Evolutionary conservation across 2,113 vertebrate species (phyloP), one percentile per base, ranked within the genome.

Genomic region (Parus major): DNA sequence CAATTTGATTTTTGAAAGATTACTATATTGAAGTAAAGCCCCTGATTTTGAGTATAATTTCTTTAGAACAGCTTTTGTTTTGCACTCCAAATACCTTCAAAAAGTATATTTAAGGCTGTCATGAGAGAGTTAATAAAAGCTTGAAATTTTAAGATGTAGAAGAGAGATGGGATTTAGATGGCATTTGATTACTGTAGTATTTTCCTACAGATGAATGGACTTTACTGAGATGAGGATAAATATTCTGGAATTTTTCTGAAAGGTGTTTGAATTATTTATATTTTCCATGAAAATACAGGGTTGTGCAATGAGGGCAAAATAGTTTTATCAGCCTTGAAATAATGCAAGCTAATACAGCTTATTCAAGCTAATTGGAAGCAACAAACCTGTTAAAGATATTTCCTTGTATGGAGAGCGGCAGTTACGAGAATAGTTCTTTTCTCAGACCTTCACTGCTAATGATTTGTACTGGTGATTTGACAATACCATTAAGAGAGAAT

Each of bases 211-310:
- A 59, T n/a, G 29, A 88, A 82, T n/a, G 50, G 71, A 82, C 55
- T 71, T n/a, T 81, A 93, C 47, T 82, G 29, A 47, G 24, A 39
- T 77, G 31, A 88, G 24, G 33, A 27, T 76, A 86, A 75, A 88
- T 85, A 82, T 90, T 89, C 80, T 82, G 69, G 33, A 91, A 53
- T 36, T 92, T 82, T 90, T 95, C 55, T 91, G 66, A 93, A 56
- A 95, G 41, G 33, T 66, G 6, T 82, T 72, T 88, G 66, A 92
- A 90, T 92, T 76, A 92, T 90, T 91, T 66, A 87, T 69, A 84
- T 87, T 92, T 94, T 70, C 71, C 20, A 21, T 80, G 65, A 61
- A 84, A 88, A 93, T 10, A 42, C 56, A 44, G 19, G 27, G 24
- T 19, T 78, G 27, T 65, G 13, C 47, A 92, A 53, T 79, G 61